Evolutionary conservation across 2,113 vertebrate species (phyloP).

Genomic region (Mus spicilegus): DNA sequence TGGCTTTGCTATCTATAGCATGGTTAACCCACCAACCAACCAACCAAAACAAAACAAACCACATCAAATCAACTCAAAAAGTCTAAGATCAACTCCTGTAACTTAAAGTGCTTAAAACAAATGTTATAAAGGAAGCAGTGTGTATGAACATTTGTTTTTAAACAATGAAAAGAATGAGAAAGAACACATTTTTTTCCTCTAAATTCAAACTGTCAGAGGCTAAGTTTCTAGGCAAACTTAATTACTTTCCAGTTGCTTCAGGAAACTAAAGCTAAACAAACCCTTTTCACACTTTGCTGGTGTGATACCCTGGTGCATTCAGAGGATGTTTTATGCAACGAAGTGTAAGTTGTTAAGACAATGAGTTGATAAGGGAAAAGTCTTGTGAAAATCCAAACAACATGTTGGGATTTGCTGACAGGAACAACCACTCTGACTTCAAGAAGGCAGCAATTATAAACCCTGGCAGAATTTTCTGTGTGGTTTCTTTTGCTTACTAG

Average conservation of each 20-base stretch:
- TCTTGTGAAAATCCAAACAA: constrained; percentile 54
- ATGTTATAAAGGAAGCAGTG: constrained; percentile 76
- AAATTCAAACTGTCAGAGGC: constrained; percentile 56
- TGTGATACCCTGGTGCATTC: not conserved
- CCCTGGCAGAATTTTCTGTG: constrained; percentile 72
- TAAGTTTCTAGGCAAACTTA: constrained; percentile 40
- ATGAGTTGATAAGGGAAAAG: constrained; percentile 45
- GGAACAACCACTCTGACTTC: constrained; percentile 61
- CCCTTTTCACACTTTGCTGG: constrained; percentile 59
- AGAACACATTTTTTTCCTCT: constrained; percentile 79
- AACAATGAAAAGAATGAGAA: constrained; percentile 73
- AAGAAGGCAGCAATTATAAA: constrained; percentile 69
- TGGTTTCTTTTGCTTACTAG: not conserved
- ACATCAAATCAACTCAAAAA: not conserved
- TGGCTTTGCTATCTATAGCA: constrained; percentile 65
- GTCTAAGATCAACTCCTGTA: constrained; percentile 67
- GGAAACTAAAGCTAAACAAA: constrained; percentile 49
- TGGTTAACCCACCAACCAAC: constrained; percentile 34
- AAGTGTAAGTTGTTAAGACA: constrained; percentile 51
- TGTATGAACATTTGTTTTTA: constrained; percentile 81
- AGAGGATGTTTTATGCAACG: constrained; percentile 12
- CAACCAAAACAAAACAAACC: not conserved
- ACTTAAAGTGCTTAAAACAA: constrained; percentile 77
- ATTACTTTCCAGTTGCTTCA: constrained; percentile 44
- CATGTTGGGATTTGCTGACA: constrained; percentile 57